A percentile compares a stretch with the other conserved stretches of the same genome.
These are phyloP conservation scores for Allobates femoralis DNA, from an alignment of 2,797 vertebrate genomes.

Conservation along the genomic window DNA sequence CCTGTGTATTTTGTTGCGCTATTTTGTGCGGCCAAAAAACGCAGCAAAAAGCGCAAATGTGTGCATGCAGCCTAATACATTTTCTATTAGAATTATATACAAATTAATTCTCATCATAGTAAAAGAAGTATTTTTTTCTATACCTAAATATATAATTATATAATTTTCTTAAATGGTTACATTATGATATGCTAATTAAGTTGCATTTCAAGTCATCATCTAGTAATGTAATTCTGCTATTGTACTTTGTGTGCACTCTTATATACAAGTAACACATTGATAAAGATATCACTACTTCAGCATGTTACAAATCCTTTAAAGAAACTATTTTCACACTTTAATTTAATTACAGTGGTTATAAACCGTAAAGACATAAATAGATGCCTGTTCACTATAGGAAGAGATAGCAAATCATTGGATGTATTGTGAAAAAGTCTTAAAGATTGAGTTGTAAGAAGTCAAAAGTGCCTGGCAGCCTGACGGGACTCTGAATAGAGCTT, in stretches of 20 bases:
- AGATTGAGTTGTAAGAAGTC: slow-evolving; percentile 23
- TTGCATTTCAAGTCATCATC: not conserved
- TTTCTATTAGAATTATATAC: not conserved
- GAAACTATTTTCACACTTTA: slow-evolving; percentile 45
- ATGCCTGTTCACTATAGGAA: slow-evolving; percentile 15
- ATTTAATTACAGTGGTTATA: slow-evolving; percentile 29
- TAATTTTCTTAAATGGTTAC: not conserved
- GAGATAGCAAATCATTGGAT: slow-evolving; percentile 17
- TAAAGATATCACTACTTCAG: slow-evolving; percentile 1
- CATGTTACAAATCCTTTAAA: not conserved
- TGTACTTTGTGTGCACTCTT: not conserved
- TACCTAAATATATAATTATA: too few species aligned
- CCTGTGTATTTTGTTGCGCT: too few species aligned
- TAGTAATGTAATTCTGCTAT: not conserved
- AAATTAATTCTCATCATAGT: not conserved
- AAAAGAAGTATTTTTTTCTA: not conserved
- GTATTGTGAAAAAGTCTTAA: slow-evolving; percentile 29
- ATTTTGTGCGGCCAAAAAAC: too few species aligned
- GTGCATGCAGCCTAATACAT: not conserved
- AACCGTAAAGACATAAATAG: slow-evolving; percentile 29
- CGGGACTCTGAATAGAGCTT: slow-evolving; percentile 32
- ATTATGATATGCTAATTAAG: not conserved
- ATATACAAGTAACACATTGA: slow-evolving; percentile 24
- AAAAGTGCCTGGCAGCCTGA: slow-evolving; percentile 15
- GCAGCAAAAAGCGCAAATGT: too few species aligned